Base-by-base conservation (phyloP, 2,113 vertebrate genomes). In the Taxidea taxus region DNA sequence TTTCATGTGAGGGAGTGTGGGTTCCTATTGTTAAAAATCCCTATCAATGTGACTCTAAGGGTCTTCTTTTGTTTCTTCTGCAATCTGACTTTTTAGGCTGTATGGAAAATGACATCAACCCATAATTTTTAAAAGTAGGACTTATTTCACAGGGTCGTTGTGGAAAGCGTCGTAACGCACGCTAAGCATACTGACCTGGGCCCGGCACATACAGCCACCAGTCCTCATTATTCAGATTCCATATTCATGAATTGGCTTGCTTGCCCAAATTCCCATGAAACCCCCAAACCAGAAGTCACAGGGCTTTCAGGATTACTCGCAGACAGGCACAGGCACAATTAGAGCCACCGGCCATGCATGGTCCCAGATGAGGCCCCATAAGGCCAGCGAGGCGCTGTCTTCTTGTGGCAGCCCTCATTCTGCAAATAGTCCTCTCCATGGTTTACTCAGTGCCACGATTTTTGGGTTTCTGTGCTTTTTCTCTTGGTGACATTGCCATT, bases 341-440 rank as follows among this genome's bases (percentile, higher is more conserved):
- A 25, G 54, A 37, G 58, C 14, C n/a, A 60, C 42, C 39, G 7
- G 16, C 27, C 13, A 72, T 20, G 42, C 31, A 42, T 4, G 1
- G 70, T 56, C 39, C 64, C 20, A 58, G 49, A 72, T 0, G 13
- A 64, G 44, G 74, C 42, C n/a, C 60, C 27, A 18, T 27, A 39
- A 34, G 44, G 80, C 0, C 0, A 81, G 0, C 0, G 2, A 81
- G 0, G 1, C 7, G 1, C 42, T 8, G 39, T 39, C 27, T 34
- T 42, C 15, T 13, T 27, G 13, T 3, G 29, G 51, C 39, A 60
- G 68, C 31, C 60, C 54, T 70, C 23, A 21, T 3, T 14, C 14
- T 27, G 20, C 1, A 37, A 54, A 44, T 5, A 25, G 49, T 68
- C 39, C 27, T 42, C 34, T 49, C 4, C 34, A 6, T 0, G 0